Base-by-base conservation (phyloP, 2,113 vertebrate species). In the Tetrao urogallus region DNA sequence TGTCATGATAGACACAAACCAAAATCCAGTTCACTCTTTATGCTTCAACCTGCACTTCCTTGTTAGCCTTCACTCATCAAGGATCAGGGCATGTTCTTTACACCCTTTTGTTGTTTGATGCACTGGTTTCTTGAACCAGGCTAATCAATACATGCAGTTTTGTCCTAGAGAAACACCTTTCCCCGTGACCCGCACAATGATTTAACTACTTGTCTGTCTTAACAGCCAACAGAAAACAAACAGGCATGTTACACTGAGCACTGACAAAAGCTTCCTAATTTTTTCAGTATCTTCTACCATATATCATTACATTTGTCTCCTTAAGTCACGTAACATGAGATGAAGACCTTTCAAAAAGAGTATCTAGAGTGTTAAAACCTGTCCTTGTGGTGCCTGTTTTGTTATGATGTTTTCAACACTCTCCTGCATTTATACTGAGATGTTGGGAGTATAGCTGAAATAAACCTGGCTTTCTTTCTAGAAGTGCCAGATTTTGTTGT, bases 241-340 rank as follows among this genome's bases (percentile, higher is more conserved):
- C 4, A 50, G 4, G 11, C 6, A 43, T 0, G 0, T 47, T 64
- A 65, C 38, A 36, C 8, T 70, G 64, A 92, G 4, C 12, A 32
- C 19, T 36, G 24, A 65, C 6, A 64, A 61, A 70, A 71, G 8
- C 2, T n/a, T 40, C 25, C 2, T 20, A 50, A 25, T 13, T 28
- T 78, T 89, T 13, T 1, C 30, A 8, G 2, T 43, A 7, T n/a
- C 8, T 88, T 47, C 56, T 88, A 25, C 18, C 16, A 28, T 13
- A 5, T 40, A 57, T 83, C 8, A 65, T 67, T 72, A 30, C 5
- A n/a, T 79, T 82, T 47, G 17, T 13, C 13, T 89, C 38, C 42
- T 81, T 56, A 74, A 84, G 16, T 10, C 16, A 13, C 0, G 0
- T 10, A 80, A 67, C 11, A 61, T 25, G 13, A 82, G 57, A 84